phyloP scores from a whole-genome alignment of 2,797 vertebrate genomes.

The Danio tinwini region DNA sequence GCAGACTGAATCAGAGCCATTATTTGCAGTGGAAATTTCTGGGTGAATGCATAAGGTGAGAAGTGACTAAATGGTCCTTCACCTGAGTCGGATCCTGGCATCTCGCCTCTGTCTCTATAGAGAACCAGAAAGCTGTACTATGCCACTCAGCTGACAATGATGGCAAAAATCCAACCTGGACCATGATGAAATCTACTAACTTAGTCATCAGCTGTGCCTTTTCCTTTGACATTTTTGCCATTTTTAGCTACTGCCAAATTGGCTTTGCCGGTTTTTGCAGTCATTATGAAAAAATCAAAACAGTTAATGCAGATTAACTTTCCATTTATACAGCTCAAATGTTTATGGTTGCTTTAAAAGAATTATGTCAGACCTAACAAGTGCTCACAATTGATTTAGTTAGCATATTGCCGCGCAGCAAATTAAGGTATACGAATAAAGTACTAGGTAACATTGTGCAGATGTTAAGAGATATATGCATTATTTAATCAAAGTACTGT shows the following conservation, averaged over 20 bases:
- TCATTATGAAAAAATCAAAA: background rate
- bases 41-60: constrained; percentile 30
- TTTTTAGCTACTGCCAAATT: constrained; percentile 6
- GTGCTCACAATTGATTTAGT: background rate
- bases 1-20: constrained; percentile 37
- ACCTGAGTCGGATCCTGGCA: constrained; percentile 17
- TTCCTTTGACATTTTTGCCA: no score
- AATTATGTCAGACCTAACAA: background rate
- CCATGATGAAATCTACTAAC: constrained; percentile 43
- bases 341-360: constrained; percentile 10
- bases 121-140: background rate
- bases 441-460: no score
- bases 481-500: background rate
- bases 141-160: constrained; percentile 41
- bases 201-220: constrained; percentile 23
- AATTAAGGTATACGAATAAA: no score
- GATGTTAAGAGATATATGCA: background rate
- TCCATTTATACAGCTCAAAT: background rate
- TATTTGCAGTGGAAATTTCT: constrained; percentile 32
- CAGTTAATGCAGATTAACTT: constrained; percentile 21
- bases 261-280: background rate
- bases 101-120: background rate
- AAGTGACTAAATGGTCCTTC: constrained; percentile 29
- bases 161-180: constrained; percentile 33
- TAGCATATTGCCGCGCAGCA: background rate